Conservation (phyloP, 2,113 vertebrate species). For the Platycercus adscitus region DNA sequence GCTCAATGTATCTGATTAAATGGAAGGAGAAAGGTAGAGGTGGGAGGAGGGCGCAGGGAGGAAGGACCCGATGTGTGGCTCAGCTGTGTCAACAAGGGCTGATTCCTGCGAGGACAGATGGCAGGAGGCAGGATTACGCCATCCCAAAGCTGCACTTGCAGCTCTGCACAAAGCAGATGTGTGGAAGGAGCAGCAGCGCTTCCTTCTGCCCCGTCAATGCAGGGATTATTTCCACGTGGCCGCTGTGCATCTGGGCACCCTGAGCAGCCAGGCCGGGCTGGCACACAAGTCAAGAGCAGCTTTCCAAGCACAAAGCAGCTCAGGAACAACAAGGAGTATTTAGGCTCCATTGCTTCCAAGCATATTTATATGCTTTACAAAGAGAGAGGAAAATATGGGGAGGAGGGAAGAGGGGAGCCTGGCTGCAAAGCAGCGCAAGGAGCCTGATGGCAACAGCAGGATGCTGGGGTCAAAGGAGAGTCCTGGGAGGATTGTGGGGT, state of each 20-base stretch:
- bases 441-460: neutral
- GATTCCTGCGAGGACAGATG: constrained; percentile 44
- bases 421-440: neutral
- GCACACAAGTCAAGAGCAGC: neutral
- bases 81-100: constrained; percentile 29
- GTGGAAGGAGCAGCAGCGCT: neutral
- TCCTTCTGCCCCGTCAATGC: neutral
- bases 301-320: neutral
- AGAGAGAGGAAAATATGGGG: neutral
- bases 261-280: neutral
- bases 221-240: neutral
- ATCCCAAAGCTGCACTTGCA: neutral
- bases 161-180: constrained; percentile 21
- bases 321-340: neutral
- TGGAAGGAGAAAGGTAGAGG: constrained; percentile 39
- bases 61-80: neutral
- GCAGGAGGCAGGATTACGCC: constrained; percentile 29
- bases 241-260: constrained; percentile 14
- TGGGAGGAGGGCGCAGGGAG: neutral
- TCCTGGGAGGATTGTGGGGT: neutral
- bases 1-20: constrained; percentile 51
- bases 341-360: fast-evolving
- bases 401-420: neutral
- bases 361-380: neutral
- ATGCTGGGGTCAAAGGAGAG: neutral